Base-by-base conservation (phyloP, 2,797 vertebrate genomes). In the Pangasius djambal region DNA sequence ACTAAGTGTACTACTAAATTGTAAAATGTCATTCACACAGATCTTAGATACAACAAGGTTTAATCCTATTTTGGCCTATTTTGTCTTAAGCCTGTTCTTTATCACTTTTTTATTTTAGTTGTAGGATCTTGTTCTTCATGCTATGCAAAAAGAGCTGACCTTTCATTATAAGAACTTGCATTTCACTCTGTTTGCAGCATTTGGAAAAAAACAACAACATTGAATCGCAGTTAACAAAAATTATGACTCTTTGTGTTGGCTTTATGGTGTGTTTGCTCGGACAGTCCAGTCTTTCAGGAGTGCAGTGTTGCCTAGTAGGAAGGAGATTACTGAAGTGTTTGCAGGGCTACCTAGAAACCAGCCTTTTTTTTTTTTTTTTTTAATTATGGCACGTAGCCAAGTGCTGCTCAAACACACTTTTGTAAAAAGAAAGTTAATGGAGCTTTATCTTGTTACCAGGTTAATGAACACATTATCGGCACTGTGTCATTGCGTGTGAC, bases 261-360 rank as follows among this genome's bases (percentile, higher is more conserved):
- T 86, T 83, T 40, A 86, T 37, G 59, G 72, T 83, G 31, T 86
- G 31, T 52, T 90, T 85, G 74, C 88, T 75, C 52, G 85, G 63
- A 87, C 83, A 65, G 81, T 75, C 77, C 50, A 59, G 84, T 89
- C 81, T 77, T 88, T 88, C 75, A 52, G 63, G 63, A 86, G 82
- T 63, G 48, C 67, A 59, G 59, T 85, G 89, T 86, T 91, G 89
- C 89, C 89, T 89, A 57, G 75, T 87, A 70, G 74, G 86, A 83
- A 70, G 57, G 88, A 91, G 89, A 89, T 92, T 92, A 91, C 85
- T 86, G 86, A 82, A 90, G 84, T 89, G 90, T 91, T 92, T 91
- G 87, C 59, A 90, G 87, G 89, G 89, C 89, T 92, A 86, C 92
- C 89, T 90, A 88, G 90, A 89, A 90, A 91, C 90, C 61, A 88